phyloP scores from a whole-genome alignment of 2,113 vertebrate genomes.

The Atherinomorus stipes region DNA sequence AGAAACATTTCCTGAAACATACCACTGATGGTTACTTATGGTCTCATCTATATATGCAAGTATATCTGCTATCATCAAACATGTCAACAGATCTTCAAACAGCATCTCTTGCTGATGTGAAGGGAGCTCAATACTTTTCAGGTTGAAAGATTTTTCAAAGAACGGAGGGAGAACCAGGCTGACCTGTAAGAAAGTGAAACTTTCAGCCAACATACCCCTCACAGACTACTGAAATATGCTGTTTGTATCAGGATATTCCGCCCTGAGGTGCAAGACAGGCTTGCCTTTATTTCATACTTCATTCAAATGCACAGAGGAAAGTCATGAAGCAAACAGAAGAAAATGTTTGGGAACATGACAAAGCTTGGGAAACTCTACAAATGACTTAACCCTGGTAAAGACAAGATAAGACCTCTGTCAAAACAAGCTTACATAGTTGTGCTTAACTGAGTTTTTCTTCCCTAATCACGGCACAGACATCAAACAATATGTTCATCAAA shows the following conservation, averaged over 20 bases:
- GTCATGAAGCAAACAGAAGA: constrained; percentile 21
- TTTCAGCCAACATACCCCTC: constrained; percentile 26
- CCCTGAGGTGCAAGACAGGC: constrained; percentile 40
- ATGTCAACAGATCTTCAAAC: constrained; percentile 31
- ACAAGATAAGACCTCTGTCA: constrained; percentile 24
- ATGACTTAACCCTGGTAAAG: constrained; percentile 18
- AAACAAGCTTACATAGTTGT: constrained; percentile 6
- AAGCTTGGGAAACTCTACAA: constrained; percentile 32
- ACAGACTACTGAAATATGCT: constrained; percentile 58
- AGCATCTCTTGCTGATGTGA: constrained; percentile 22
- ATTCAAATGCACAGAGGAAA: constrained; percentile 43
- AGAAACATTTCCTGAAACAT: no score
- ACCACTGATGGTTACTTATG: neutral
- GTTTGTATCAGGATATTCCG: constrained; percentile 57
- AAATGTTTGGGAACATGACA: constrained; percentile 11
- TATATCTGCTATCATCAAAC: constrained; percentile 13
- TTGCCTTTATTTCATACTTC: constrained; percentile 42
- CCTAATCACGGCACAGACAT: constrained; percentile 13
- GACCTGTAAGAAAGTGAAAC: constrained; percentile 34
- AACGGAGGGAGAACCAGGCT: neutral
- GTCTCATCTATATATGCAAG: neutral
- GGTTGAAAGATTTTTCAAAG: constrained; percentile 21
- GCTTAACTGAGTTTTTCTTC: constrained; percentile 9
- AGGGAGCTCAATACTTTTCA: constrained; percentile 17
- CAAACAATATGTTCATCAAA: constrained; percentile 40